Evolutionary conservation across 1,140 invertebrate genomes (phyloP).

Genomic region (Pogonognathellus flavescens): DNA sequence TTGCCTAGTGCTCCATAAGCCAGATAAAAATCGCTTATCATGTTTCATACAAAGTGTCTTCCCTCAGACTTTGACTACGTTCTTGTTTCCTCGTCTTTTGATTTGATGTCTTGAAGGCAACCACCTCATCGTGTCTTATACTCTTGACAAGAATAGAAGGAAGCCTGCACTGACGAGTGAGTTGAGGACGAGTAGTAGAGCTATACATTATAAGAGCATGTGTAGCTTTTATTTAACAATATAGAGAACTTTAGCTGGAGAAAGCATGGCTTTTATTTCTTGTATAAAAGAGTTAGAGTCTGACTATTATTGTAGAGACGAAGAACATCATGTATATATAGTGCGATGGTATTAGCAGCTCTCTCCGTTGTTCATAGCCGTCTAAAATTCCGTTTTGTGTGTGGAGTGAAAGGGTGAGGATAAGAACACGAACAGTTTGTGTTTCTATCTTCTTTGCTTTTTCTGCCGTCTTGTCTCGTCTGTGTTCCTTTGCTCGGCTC

Average conservation of each 20-base stretch:
- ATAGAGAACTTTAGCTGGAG: too few species aligned
- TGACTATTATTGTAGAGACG: too few species aligned
- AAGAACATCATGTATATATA: too few species aligned
- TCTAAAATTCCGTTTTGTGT: neutral
- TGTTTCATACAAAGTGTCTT: conserved; percentile 9
- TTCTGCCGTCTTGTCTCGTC: neutral
- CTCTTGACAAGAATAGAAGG: too few species aligned
- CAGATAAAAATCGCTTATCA: conserved; percentile 27
- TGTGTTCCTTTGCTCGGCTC: neutral
- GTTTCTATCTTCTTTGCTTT: neutral
- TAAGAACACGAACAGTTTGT: neutral
- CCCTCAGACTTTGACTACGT: neutral
- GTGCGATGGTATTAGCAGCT: too few species aligned
- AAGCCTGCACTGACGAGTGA: too few species aligned
- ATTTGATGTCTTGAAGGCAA: neutral
- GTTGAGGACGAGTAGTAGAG: too few species aligned
- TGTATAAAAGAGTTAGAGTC: too few species aligned
- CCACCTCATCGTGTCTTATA: neutral
- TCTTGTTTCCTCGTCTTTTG: neutral
- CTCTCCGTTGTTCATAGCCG: too few species aligned
- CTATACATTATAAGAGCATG: too few species aligned
- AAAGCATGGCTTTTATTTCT: too few species aligned
- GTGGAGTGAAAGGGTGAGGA: neutral
- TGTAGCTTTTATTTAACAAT: too few species aligned
- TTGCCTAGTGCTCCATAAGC: neutral